These are phyloP conservation scores for Phyllotreta cruciferae DNA, from an alignment of 2,888 invertebrate species.

Conservation along the genomic window DNA sequence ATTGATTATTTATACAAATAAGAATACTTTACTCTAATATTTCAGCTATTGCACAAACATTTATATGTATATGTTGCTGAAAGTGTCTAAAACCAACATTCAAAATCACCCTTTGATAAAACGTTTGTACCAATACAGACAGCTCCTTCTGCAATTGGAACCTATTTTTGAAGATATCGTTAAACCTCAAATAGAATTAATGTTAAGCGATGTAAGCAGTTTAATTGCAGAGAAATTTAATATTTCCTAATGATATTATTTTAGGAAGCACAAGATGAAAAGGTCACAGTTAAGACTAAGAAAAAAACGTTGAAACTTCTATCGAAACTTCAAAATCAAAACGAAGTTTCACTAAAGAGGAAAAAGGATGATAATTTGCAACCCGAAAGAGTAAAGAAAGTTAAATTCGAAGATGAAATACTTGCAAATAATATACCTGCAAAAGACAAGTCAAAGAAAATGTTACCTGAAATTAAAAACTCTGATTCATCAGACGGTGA, in stretches of 20 bases:
- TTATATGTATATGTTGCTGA: constrained; percentile 83
- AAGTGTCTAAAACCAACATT: constrained; percentile 74
- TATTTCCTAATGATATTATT: not conserved
- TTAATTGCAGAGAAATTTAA: too few species aligned
- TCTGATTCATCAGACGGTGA: constrained; percentile 30
- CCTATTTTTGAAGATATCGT: constrained; percentile 73
- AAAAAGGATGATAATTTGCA: constrained; percentile 15
- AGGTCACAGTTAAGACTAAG: constrained; percentile 42
- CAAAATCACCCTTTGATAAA: constrained; percentile 90
- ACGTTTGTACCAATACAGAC: constrained; percentile 80
- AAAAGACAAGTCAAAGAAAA: constrained; percentile 39
- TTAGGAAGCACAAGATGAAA: constrained; percentile 30
- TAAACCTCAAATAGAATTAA: constrained; percentile 71
- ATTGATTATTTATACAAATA: not conserved
- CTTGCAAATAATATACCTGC: constrained; percentile 20
- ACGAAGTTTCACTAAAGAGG: constrained; percentile 28
- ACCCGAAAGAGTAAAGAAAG: constrained; percentile 39
- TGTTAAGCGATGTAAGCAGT: constrained; percentile 57
- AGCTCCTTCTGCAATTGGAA: constrained; percentile 77
- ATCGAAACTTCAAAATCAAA: constrained; percentile 29
- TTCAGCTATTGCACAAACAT: constrained; percentile 88
- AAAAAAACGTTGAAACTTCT: constrained; percentile 58
- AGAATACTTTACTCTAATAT: constrained; percentile 37
- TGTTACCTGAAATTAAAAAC: constrained; percentile 42
- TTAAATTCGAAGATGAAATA: constrained; percentile 39